Conservation (phyloP, 2,797 vertebrate species). For the Urosaurus nigricauda region DNA sequence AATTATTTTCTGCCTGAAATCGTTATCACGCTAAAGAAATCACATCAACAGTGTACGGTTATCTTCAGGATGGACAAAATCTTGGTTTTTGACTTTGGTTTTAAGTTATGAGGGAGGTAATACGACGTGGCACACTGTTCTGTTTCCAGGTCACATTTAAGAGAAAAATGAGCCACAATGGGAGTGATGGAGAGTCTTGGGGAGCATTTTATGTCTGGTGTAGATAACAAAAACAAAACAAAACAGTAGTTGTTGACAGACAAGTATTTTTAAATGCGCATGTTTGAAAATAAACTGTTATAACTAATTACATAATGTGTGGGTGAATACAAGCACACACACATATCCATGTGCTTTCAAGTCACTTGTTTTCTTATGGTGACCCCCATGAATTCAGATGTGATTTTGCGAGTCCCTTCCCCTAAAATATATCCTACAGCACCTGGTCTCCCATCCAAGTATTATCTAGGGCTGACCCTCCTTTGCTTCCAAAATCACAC, state of each 20-base stretch:
- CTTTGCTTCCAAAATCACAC: no score
- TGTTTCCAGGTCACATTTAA: no score
- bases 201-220: background rate
- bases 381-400: no score
- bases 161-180: background rate
- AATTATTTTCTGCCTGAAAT: slow-evolving; percentile 38
- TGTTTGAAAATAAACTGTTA: background rate
- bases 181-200: background rate
- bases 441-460: no score
- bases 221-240: background rate
- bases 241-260: background rate
- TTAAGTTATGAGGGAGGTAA: background rate
- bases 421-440: no score
- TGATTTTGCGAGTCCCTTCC: no score
- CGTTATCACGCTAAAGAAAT: slow-evolving; percentile 27
- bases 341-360: no score
- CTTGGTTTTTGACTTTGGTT: background rate
- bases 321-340: no score
- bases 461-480: no score
- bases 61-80: background rate
- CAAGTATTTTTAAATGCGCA: background rate
- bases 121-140: background rate
- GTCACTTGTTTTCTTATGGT: no score
- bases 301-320: background rate
- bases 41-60: slow-evolving; percentile 18